Conservation (phyloP, 2,797 vertebrate species). For the Pachyuromys duprasi region DNA sequence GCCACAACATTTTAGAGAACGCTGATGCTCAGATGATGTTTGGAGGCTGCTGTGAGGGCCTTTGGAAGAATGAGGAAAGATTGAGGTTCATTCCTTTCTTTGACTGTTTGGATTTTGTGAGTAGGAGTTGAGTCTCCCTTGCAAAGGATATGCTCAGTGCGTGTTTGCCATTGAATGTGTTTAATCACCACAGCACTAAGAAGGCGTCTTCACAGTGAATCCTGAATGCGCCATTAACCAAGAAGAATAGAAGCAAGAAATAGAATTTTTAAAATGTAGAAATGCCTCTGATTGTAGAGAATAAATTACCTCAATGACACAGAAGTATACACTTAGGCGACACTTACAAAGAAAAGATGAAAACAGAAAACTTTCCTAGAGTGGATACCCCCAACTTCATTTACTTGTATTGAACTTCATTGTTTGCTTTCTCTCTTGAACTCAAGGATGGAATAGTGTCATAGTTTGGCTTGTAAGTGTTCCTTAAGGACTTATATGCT, state of each 20-base stretch:
- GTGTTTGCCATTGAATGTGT: conserved; percentile 15
- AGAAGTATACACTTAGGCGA: conserved; percentile 16
- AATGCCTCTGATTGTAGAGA: background rate
- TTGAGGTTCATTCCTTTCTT: background rate
- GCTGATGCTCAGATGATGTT: background rate
- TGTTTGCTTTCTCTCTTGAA: conserved; percentile 18
- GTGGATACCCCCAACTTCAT: background rate
- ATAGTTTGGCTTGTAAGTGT: background rate
- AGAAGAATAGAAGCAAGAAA: conserved; percentile 3
- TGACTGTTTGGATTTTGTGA: background rate
- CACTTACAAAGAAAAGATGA: background rate
- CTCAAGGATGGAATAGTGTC: background rate
- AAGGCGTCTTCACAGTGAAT: conserved; percentile 25
- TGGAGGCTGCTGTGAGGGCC: background rate
- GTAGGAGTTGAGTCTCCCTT: background rate
- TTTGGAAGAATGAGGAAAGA: background rate
- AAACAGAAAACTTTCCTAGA: conserved; percentile 11
- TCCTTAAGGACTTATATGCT: background rate
- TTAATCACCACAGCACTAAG: conserved; percentile 10
- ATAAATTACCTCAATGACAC: background rate
- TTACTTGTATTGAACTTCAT: conserved; percentile 26
- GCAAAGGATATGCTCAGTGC: background rate
- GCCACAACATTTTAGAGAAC: background rate
- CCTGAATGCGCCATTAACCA: conserved; percentile 23
- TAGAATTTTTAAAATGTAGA: conserved; percentile 40